Evolutionary conservation across 2,888 invertebrate genomes (phyloP).

Genomic region (Minunthozetes semirufus): DNA sequence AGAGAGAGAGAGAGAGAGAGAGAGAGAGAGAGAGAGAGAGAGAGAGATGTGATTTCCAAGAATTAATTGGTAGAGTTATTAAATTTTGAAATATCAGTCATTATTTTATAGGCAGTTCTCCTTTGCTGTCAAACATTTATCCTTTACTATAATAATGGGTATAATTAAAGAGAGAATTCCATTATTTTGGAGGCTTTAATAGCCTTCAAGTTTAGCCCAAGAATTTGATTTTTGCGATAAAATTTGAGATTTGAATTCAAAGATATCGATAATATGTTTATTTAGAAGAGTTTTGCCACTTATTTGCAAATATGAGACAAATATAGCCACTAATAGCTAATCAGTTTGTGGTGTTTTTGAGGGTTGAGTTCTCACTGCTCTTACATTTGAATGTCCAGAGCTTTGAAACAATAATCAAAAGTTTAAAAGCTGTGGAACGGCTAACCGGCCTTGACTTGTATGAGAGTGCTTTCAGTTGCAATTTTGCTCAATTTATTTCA

Average conservation of each 20-base stretch:
- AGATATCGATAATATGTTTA: not conserved
- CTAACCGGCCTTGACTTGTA: not conserved
- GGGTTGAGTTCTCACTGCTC: not conserved
- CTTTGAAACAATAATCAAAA: slow-evolving; percentile 5
- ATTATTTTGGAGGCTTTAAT: too few species aligned
- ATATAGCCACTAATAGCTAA: not conserved
- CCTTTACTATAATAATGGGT: not conserved
- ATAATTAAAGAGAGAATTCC: not conserved
- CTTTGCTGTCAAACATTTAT: not conserved
- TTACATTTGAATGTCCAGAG: not conserved
- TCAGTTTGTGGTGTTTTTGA: not conserved
- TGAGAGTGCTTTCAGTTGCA: not conserved
- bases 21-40: not conserved
- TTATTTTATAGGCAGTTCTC: not conserved
- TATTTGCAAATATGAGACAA: too few species aligned
- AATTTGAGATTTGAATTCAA: too few species aligned
- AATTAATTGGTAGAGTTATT: too few species aligned
- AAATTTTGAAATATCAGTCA: too few species aligned
- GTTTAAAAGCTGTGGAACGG: not conserved
- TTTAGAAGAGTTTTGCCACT: too few species aligned
- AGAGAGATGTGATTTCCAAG: not conserved
- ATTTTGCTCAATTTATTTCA: not conserved
- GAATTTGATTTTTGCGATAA: too few species aligned
- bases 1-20: slow-evolving; percentile 6
- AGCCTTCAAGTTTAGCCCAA: too few species aligned